Conservation (phyloP, 2,888 invertebrate species). For the Meta bourneti region DNA sequence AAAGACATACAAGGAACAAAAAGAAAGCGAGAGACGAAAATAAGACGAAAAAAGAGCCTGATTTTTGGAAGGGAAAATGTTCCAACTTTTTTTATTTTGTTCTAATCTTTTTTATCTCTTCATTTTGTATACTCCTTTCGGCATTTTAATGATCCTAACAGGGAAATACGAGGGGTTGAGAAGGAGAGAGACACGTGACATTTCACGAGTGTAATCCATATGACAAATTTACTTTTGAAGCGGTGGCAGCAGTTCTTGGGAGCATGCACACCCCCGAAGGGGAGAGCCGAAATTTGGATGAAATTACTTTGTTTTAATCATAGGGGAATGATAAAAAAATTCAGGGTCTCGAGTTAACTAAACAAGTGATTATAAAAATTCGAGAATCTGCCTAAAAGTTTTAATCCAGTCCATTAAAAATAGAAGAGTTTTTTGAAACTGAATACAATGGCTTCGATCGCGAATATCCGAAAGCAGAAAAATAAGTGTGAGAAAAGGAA, state of each 20-base stretch:
- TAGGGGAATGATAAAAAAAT: background rate
- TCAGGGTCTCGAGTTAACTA: background rate
- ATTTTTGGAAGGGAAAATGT: constrained; percentile 39
- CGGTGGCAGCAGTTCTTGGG: constrained; percentile 16
- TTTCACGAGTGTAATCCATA: constrained; percentile 22
- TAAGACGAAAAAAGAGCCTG: constrained; percentile 33
- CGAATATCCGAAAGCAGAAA: background rate
- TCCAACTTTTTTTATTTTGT: constrained; percentile 37
- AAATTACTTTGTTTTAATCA: constrained; percentile 52
- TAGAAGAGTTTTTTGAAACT: background rate
- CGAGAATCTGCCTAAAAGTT: background rate
- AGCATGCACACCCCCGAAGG: background rate
- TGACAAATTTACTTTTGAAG: constrained; percentile 50
- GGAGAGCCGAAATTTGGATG: constrained; percentile 13
- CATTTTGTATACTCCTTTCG: constrained; percentile 44
- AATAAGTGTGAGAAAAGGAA: background rate
- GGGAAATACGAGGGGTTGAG: constrained; percentile 29
- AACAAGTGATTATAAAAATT: background rate
- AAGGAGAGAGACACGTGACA: constrained; percentile 31
- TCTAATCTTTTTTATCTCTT: constrained; percentile 31
- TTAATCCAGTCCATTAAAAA: background rate
- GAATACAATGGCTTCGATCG: background rate
- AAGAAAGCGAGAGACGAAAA: constrained; percentile 30
- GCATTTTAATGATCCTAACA: constrained; percentile 65
- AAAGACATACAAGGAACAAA: constrained; percentile 22